Percentiles rank a stretch among this genome's conserved stretches.
phyloP scores from a whole-genome alignment of 2,888 invertebrate species.

The Polietes domitor region DNA sequence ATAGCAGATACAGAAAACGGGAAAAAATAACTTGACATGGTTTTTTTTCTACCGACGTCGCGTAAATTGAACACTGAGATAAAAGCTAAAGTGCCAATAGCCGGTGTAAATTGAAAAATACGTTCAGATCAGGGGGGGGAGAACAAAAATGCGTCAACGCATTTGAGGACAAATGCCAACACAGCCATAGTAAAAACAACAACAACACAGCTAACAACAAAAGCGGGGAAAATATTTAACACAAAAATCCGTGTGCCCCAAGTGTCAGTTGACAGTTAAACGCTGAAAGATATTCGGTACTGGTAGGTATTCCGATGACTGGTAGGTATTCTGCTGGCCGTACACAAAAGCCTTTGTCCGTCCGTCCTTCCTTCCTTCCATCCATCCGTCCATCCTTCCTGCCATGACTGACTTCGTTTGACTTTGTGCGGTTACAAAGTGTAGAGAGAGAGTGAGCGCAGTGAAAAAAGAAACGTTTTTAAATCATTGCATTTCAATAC shows the following conservation, averaged over 20 bases:
- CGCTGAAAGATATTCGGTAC: slow-evolving; percentile 51
- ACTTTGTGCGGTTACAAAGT: slow-evolving; percentile 20
- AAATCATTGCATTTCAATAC: slow-evolving; percentile 63
- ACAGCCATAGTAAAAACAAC: neutral
- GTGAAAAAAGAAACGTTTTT: slow-evolving; percentile 14
- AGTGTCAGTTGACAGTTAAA: slow-evolving; percentile 65
- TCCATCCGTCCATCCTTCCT: neutral
- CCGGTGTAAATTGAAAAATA: slow-evolving; percentile 59
- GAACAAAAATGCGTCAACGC: slow-evolving; percentile 65
- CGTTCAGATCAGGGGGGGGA: neutral
- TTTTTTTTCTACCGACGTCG: slow-evolving; percentile 23
- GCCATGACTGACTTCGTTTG: slow-evolving; percentile 44
- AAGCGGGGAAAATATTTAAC: slow-evolving; percentile 62
- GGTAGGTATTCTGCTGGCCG: too few species aligned
- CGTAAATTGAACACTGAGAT: slow-evolving; percentile 26
- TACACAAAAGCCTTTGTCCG: neutral
- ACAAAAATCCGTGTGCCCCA: slow-evolving; percentile 64
- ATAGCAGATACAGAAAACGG: neutral
- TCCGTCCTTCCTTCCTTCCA: too few species aligned
- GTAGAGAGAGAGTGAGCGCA: too few species aligned
- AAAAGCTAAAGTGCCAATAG: slow-evolving; percentile 61
- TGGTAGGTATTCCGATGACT: slow-evolving; percentile 13
- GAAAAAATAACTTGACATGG: slow-evolving; percentile 46
- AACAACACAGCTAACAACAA: slow-evolving; percentile 14
- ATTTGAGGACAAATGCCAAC: slow-evolving; percentile 44